A percentile compares a stretch with the other conserved stretches of the same genome.
phyloP scores from a whole-genome alignment of 2,797 vertebrate genomes.

The Moxostoma hubbsi region DNA sequence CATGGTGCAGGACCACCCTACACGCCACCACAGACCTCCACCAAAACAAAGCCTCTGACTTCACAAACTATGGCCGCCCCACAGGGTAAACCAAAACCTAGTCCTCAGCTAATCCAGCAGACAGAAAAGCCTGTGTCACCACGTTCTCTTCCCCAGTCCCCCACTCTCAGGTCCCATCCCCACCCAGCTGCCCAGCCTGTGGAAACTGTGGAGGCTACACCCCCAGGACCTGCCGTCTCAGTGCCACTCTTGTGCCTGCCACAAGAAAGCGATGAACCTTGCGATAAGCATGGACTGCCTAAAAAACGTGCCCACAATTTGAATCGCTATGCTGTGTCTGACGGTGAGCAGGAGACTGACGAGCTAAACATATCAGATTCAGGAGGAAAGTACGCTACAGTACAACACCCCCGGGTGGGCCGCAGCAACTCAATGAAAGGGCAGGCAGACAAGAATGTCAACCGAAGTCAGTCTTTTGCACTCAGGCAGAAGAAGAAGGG shows the following conservation, averaged over 20 bases:
- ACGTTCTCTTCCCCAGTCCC: slow-evolving; percentile 87
- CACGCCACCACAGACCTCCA: slow-evolving; percentile 91
- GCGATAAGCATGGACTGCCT: slow-evolving; percentile 78
- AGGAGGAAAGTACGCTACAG: slow-evolving; percentile 86
- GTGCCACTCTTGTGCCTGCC: slow-evolving; percentile 88
- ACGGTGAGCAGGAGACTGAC: slow-evolving; percentile 85
- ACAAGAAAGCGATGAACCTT: slow-evolving; percentile 71
- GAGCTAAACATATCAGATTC: slow-evolving; percentile 70
- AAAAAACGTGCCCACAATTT: slow-evolving; percentile 91
- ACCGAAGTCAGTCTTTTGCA: slow-evolving; percentile 88
- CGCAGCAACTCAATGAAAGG: slow-evolving; percentile 91
- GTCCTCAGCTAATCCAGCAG: slow-evolving; percentile 82
- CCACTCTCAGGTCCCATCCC: slow-evolving; percentile 77
- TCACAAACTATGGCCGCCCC: slow-evolving; percentile 76
- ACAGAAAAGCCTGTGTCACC: slow-evolving; percentile 86
- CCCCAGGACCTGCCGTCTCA: slow-evolving; percentile 65
- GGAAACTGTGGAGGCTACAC: slow-evolving; percentile 60
- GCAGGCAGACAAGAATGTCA: slow-evolving; percentile 86
- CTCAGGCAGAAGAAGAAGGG: slow-evolving; percentile 96
- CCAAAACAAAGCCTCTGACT: slow-evolving; percentile 83
- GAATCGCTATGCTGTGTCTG: slow-evolving; percentile 85
- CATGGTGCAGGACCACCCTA: slow-evolving; percentile 82
- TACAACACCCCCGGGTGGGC: slow-evolving; percentile 85
- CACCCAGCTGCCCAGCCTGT: slow-evolving; percentile 70
- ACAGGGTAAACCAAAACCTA: slow-evolving; percentile 86